These are phyloP conservation scores for Pinna nobilis DNA, from an alignment of 1,140 invertebrate genomes.

Conservation along the genomic window DNA sequence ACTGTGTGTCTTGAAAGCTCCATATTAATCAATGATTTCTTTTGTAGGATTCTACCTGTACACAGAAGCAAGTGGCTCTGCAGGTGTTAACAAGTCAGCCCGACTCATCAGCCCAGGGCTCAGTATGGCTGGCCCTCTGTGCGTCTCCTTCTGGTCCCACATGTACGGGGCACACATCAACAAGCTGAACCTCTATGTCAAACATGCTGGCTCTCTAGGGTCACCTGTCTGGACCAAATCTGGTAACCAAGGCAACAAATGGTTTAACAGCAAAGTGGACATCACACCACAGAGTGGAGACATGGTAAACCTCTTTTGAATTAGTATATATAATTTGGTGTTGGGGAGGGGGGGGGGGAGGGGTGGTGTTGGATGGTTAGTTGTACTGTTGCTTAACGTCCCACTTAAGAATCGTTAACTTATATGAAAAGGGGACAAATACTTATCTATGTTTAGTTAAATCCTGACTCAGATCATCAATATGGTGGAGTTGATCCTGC, in stretches of 20 bases:
- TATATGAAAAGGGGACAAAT: too few relatives aligned
- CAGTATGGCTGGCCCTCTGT: constrained; percentile 40
- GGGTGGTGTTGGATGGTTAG: too few relatives aligned
- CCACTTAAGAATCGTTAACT: too few relatives aligned
- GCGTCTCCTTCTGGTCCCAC: constrained; percentile 82
- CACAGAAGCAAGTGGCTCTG: constrained; percentile 34
- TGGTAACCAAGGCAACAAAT: constrained; percentile 65
- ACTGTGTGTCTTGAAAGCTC: too few relatives aligned
- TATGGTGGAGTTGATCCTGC: too few relatives aligned
- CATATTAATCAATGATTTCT: too few relatives aligned
- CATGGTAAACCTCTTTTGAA: constrained; percentile 39
- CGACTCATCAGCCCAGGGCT: constrained; percentile 52
- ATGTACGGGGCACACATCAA: constrained; percentile 81
- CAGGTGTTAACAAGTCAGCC: constrained; percentile 73
- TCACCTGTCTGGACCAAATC: constrained; percentile 52
- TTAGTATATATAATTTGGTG: neutral
- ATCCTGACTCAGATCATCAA: too few relatives aligned
- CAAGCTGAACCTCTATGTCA: constrained; percentile 60
- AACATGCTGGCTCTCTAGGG: constrained; percentile 29
- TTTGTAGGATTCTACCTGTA: constrained; percentile 44
- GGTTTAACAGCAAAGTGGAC: constrained; percentile 59
- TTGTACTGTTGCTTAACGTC: too few relatives aligned
- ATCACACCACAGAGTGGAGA: constrained; percentile 36
- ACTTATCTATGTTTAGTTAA: too few relatives aligned
- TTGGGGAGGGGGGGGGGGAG: too few relatives aligned